Evolutionary conservation across 2,888 invertebrate species (phyloP).

Genomic region (Thysanoteuthis rhombus): DNA sequence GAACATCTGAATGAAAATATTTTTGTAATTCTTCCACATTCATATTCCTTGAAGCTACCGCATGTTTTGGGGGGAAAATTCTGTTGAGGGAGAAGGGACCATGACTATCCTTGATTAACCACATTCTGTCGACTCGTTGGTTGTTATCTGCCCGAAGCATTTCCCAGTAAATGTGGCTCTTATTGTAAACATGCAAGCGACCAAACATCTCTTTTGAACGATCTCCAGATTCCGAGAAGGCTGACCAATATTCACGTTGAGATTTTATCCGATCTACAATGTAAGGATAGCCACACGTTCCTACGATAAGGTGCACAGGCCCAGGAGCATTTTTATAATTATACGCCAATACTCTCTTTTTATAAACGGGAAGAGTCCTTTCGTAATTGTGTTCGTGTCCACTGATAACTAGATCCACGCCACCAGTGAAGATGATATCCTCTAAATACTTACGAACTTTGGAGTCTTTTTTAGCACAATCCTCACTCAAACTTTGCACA

Average conservation of each 20-base stretch:
- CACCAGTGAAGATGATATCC: conserved; percentile 55
- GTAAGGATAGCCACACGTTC: conserved; percentile 53
- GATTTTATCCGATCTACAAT: conserved; percentile 44
- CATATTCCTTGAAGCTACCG: background rate
- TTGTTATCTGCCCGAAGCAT: conserved; percentile 50
- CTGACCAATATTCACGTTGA: conserved; percentile 50
- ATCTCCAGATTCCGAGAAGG: conserved; percentile 47
- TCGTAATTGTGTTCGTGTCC: conserved; percentile 62
- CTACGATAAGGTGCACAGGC: conserved; percentile 57
- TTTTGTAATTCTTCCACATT: background rate
- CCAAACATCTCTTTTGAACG: conserved; percentile 51
- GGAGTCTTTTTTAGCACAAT: conserved; percentile 47
- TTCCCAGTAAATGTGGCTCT: conserved; percentile 55
- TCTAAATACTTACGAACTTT: conserved; percentile 50
- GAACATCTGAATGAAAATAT: background rate
- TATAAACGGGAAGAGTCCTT: conserved; percentile 59
- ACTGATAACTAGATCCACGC: conserved; percentile 58
- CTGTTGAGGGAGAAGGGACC: conserved; percentile 42
- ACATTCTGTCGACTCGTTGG: conserved; percentile 50
- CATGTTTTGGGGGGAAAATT: conserved; percentile 14
- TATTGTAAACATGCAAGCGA: conserved; percentile 48
- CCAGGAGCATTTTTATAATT: conserved; percentile 55
- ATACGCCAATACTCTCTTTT: conserved; percentile 48
- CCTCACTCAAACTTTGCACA: conserved; percentile 54
- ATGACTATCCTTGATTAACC: conserved; percentile 51